Evolutionary conservation across 37 sponge, comb jelly and placozoan species (phyloP).

Genomic region (Halisarca cf. caerulea): DNA sequence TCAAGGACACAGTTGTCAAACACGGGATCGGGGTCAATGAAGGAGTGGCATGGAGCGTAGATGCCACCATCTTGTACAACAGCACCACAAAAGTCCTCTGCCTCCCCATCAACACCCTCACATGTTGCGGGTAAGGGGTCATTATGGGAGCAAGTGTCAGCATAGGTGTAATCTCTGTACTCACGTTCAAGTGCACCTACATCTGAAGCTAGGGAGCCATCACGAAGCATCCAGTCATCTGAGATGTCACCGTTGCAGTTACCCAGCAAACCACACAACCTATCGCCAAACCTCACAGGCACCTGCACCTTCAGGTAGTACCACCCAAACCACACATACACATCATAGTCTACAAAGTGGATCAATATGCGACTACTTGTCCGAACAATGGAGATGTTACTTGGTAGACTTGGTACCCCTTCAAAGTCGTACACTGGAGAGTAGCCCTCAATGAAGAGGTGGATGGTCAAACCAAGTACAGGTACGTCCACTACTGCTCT

Average conservation of each 20-base stretch:
- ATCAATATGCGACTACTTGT: background rate
- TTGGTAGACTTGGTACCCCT: background rate
- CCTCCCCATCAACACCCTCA: background rate
- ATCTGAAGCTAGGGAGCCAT: background rate
- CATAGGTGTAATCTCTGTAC: background rate
- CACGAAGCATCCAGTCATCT: background rate
- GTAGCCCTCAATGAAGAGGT: background rate
- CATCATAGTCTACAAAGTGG: background rate
- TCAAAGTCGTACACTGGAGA: too few species aligned
- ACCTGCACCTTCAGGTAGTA: background rate
- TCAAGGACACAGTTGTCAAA: too few species aligned
- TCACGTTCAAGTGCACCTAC: background rate
- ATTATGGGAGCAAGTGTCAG: background rate
- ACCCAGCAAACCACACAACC: background rate
- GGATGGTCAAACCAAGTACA: background rate
- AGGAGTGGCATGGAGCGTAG: background rate
- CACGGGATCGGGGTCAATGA: background rate
- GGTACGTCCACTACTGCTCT: constrained; percentile 17
- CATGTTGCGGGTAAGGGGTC: background rate
- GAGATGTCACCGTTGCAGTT: background rate
- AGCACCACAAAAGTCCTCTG: background rate
- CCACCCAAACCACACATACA: background rate
- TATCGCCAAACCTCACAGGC: background rate
- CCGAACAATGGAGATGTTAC: background rate
- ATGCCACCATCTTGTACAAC: background rate